Conservation (phyloP, 2,888 invertebrate species). For the Sarcophaga carnaria region DNA sequence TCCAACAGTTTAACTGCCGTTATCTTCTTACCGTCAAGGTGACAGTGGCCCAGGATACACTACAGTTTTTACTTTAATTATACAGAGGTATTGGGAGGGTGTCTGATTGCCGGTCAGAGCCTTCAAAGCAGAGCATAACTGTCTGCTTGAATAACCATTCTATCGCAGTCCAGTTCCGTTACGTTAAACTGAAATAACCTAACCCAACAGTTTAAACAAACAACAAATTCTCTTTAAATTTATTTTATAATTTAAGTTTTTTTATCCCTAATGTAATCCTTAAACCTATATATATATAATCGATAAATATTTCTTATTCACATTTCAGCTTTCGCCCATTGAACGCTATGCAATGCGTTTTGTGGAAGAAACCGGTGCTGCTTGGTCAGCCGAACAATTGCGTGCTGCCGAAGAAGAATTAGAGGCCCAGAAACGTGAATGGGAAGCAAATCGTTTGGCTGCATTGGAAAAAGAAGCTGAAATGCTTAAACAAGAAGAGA, state of each 20-base stretch:
- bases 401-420: conserved; percentile 94
- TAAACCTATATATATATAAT: background rate
- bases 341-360: conserved; percentile 97
- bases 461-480: conserved; percentile 87
- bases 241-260: background rate
- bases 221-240: background rate
- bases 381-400: conserved; percentile 92
- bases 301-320: conserved; percentile 1
- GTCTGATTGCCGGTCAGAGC: too few relatives aligned
- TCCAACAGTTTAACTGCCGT: too few relatives aligned
- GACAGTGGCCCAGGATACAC: too few relatives aligned
- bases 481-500: conserved; percentile 84
- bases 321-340: conserved; percentile 91
- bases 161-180: too few relatives aligned
- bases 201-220: too few relatives aligned
- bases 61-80: too few relatives aligned
- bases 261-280: background rate
- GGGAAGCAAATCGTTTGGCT: conserved; percentile 92
- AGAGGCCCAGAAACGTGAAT: conserved; percentile 91
- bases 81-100: too few relatives aligned
- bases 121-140: too few relatives aligned
- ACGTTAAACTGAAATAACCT: too few relatives aligned
- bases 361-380: conserved; percentile 91
- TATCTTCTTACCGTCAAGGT: too few relatives aligned
- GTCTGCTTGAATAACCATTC: too few relatives aligned